Evolutionary conservation across 2,113 vertebrate species (phyloP).

Genomic region (Ranitomeya imitator): DNA sequence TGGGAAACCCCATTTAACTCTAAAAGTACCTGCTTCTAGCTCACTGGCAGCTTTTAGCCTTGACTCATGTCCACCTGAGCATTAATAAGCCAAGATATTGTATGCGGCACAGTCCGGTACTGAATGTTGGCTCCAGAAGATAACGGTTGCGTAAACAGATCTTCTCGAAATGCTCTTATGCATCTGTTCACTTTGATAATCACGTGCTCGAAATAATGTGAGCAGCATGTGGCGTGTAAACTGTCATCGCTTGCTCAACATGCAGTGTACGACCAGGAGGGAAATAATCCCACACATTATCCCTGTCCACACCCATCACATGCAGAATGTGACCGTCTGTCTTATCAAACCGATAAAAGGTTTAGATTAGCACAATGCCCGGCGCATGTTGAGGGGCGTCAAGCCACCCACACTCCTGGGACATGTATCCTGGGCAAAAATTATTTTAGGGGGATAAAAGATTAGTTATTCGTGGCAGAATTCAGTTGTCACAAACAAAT

Average conservation of each 20-base stretch:
- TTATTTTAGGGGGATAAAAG: neutral
- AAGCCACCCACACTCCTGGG: neutral
- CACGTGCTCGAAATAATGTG: conserved; percentile 29
- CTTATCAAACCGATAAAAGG: conserved; percentile 20
- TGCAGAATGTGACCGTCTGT: neutral
- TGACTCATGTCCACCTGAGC: neutral
- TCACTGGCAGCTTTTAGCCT: neutral
- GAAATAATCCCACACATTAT: conserved; percentile 21
- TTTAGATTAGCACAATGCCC: neutral
- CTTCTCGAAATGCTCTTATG: conserved; percentile 4
- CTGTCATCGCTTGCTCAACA: conserved; percentile 39
- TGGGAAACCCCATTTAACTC: neutral
- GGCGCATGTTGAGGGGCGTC: neutral
- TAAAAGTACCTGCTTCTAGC: neutral
- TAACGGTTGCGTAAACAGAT: conserved; percentile 11
- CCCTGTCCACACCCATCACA: conserved; percentile 3
- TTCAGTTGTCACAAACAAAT: no score
- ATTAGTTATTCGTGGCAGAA: neutral
- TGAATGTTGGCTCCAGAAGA: neutral
- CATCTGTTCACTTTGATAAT: conserved; percentile 30
- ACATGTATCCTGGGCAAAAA: neutral
- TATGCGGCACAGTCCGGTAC: neutral
- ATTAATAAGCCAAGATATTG: neutral
- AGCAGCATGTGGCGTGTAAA: conserved; percentile 50
- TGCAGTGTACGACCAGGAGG: neutral